Evolutionary conservation across 2,113 vertebrate species (phyloP).

Genomic region (Pithys albifrons): DNA sequence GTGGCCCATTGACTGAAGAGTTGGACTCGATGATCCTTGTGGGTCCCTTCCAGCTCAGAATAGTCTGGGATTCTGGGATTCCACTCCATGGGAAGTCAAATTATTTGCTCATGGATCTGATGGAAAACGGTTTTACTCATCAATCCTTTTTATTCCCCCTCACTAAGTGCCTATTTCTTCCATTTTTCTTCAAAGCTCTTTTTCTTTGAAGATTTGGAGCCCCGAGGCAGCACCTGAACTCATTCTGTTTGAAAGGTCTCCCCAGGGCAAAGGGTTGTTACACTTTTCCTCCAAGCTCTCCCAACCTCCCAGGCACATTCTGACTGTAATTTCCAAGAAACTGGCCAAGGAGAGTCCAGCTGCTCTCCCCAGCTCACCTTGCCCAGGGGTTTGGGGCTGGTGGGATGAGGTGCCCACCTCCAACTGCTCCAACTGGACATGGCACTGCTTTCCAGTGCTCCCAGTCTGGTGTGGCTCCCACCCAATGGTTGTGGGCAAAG

Average conservation of each 20-base stretch:
- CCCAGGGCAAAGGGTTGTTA: not conserved
- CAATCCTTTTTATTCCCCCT: not conserved
- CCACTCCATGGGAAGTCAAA: not conserved
- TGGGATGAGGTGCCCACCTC: not conserved
- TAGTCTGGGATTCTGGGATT: no score
- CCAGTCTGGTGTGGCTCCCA: not conserved
- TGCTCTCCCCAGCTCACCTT: accelerated
- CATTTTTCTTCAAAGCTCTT: not conserved
- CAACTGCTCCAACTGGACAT: no score
- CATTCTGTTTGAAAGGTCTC: not conserved
- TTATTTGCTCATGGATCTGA: not conserved
- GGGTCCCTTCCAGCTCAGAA: no score
- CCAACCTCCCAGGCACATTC: accelerated
- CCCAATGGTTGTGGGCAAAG: not conserved
- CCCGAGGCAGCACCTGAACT: not conserved
- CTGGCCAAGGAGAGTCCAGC: not conserved
- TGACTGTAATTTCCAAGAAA: not conserved
- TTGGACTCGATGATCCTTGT: no score
- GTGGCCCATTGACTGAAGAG: no score
- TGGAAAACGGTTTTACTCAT: not conserved
- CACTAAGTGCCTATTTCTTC: not conserved
- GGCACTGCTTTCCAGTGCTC: not conserved
- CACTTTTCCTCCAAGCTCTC: not conserved
- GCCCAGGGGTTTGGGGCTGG: not conserved
- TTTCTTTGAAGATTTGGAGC: not conserved